phyloP scores from a whole-genome alignment of 2,888 invertebrate species.

The Sepioteuthis lessoniana region DNA sequence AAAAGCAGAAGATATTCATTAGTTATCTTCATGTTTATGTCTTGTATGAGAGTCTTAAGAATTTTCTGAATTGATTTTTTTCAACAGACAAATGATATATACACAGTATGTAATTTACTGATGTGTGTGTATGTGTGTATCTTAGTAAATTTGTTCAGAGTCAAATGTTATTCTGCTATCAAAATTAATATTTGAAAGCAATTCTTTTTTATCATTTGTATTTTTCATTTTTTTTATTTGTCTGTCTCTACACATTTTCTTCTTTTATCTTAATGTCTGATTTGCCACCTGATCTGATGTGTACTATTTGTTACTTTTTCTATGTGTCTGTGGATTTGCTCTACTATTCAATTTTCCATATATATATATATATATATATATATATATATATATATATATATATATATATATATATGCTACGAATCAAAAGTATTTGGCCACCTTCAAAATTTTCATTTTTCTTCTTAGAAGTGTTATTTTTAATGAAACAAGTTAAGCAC shows the following conservation, averaged over 20 bases:
- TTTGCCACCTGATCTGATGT: background rate
- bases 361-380: too few relatives aligned
- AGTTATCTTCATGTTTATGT: background rate
- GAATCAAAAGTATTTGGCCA: too few relatives aligned
- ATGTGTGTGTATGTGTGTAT: background rate
- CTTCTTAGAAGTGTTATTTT: too few relatives aligned
- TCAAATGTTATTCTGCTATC: background rate
- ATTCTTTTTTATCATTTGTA: background rate
- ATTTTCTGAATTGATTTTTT: background rate
- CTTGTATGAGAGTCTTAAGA: background rate
- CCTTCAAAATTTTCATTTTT: too few relatives aligned
- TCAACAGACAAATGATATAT: background rate
- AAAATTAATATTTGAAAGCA: conserved; percentile 33
- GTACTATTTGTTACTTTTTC: too few relatives aligned
- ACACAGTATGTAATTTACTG: background rate
- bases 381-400: too few relatives aligned
- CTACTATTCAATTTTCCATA: too few relatives aligned
- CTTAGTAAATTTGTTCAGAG: background rate
- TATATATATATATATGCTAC: too few relatives aligned
- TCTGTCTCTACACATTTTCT: background rate
- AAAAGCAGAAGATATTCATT: background rate
- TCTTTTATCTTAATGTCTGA: background rate
- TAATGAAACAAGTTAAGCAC: too few relatives aligned
- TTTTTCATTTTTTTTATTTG: background rate
- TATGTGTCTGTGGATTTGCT: background rate